A percentile compares a stretch with the other conserved stretches of the same genome.
Evolutionary conservation across 2,113 vertebrate genomes (phyloP).

Genomic region (Chelonoidis abingdonii): DNA sequence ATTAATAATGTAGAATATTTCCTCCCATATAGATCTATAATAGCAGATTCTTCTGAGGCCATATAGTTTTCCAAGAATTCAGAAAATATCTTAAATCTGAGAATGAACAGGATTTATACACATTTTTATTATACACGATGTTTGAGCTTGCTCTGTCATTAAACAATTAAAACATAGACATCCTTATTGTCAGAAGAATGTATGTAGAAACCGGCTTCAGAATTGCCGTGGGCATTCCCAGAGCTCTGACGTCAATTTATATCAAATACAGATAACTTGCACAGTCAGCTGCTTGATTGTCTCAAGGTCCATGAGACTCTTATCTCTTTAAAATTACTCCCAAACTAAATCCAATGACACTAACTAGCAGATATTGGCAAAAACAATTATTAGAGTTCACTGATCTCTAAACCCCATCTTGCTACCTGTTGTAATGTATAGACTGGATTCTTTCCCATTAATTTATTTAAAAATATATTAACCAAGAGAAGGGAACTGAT

Average conservation of each 20-base stretch:
- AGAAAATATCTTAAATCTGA: constrained; percentile 1
- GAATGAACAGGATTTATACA: constrained; percentile 16
- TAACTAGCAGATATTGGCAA: constrained; percentile 24
- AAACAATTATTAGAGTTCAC: constrained; percentile 3
- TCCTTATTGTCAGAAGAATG: constrained; percentile 41
- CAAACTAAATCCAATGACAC: constrained; percentile 39
- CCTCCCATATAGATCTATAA: neutral
- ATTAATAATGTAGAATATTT: neutral
- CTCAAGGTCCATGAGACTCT: constrained; percentile 10
- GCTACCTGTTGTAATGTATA: neutral
- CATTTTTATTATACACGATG: constrained; percentile 45
- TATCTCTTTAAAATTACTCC: constrained; percentile 46
- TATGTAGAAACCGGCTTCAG: constrained; percentile 24
- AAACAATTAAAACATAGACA: constrained; percentile 45
- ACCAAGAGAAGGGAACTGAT: neutral
- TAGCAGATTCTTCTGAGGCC: neutral
- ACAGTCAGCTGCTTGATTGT: constrained; percentile 61
- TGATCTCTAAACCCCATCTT: neutral
- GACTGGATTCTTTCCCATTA: neutral
- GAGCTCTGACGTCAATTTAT: constrained; percentile 48
- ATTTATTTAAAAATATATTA: neutral
- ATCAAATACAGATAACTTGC: constrained; percentile 68
- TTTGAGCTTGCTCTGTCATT: constrained; percentile 24
- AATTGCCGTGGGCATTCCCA: constrained; percentile 29
- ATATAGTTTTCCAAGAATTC: neutral